phyloP scores from a whole-genome alignment of 2,888 invertebrate genomes.

The Caenorhabditis auriculariae region DNA sequence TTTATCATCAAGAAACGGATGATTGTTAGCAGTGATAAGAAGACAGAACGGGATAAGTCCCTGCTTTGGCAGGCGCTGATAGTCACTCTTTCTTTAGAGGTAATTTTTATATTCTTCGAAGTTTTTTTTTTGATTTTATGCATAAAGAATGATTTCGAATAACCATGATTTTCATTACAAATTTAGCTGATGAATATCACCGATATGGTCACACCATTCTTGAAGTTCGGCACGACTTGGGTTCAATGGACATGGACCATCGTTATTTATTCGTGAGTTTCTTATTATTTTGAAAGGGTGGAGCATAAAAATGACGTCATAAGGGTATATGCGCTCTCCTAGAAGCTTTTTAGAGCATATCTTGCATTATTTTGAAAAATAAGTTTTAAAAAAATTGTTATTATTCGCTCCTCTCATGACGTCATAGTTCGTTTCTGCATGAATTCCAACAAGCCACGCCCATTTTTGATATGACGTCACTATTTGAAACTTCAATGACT shows the following conservation, averaged over 20 bases:
- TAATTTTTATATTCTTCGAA: too few relatives aligned
- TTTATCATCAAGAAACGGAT: conserved; percentile 29
- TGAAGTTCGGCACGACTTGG: conserved; percentile 4
- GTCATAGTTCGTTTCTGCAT: too few relatives aligned
- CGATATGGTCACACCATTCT: conserved; percentile 11
- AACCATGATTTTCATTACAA: background rate
- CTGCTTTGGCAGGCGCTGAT: conserved; percentile 31
- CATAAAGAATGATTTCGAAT: background rate
- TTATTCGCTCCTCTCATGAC: too few relatives aligned
- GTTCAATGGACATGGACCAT: conserved; percentile 31
- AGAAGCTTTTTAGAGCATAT: too few relatives aligned
- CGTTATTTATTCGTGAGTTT: conserved; percentile 20
- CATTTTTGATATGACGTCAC: too few relatives aligned
- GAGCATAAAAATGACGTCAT: too few relatives aligned
- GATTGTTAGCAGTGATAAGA: conserved; percentile 9
- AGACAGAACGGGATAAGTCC: conserved; percentile 12
- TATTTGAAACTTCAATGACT: too few relatives aligned
- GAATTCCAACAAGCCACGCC: too few relatives aligned
- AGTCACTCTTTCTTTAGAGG: conserved; percentile 31
- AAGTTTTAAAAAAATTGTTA: too few relatives aligned
- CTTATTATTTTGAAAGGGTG: background rate
- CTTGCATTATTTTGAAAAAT: too few relatives aligned
- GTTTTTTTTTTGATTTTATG: too few relatives aligned
- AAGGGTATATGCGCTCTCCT: background rate
- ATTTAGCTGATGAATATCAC: conserved; percentile 21